A percentile compares a stretch with the other conserved stretches of the same genome.
Conservation (phyloP, 2,888 invertebrate genomes). For the Acleris cristana region DNA sequence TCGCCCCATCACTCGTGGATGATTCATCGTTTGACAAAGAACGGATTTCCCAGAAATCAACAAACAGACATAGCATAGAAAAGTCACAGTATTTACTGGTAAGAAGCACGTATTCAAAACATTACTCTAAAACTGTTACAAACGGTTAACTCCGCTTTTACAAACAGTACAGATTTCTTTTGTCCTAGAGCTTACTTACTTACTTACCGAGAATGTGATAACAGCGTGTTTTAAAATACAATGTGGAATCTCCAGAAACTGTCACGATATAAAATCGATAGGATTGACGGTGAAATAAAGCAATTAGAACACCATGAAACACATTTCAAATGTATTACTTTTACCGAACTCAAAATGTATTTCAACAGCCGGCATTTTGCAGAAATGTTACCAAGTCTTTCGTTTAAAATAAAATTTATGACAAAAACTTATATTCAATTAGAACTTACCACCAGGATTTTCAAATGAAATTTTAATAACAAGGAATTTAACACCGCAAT, state of each 20-base stretch:
- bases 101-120: slow-evolving; percentile 36
- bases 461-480: slow-evolving; percentile 72
- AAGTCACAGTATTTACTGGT: slow-evolving; percentile 37
- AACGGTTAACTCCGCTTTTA: slow-evolving; percentile 24
- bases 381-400: slow-evolving; percentile 41
- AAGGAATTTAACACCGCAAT: slow-evolving; percentile 74
- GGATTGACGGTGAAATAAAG: neutral
- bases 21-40: slow-evolving; percentile 75
- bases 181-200: slow-evolving; percentile 29
- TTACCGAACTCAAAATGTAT: slow-evolving; percentile 39
- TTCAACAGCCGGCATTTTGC: slow-evolving; percentile 52
- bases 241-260: slow-evolving; percentile 1
- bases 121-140: slow-evolving; percentile 10
- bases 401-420: slow-evolving; percentile 49
- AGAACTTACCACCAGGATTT: slow-evolving; percentile 68
- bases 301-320: slow-evolving; percentile 9
- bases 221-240: slow-evolving; percentile 12
- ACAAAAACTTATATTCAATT: slow-evolving; percentile 72
- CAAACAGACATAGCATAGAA: slow-evolving; percentile 21
- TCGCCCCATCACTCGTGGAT: slow-evolving; percentile 70
- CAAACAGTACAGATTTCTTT: slow-evolving; percentile 34
- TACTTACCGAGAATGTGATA: slow-evolving; percentile 22
- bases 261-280: neutral
- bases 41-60: slow-evolving; percentile 56
- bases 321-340: slow-evolving; percentile 34